phyloP scores from a whole-genome alignment of 2,888 invertebrate genomes.

The Brachycybe producta region DNA sequence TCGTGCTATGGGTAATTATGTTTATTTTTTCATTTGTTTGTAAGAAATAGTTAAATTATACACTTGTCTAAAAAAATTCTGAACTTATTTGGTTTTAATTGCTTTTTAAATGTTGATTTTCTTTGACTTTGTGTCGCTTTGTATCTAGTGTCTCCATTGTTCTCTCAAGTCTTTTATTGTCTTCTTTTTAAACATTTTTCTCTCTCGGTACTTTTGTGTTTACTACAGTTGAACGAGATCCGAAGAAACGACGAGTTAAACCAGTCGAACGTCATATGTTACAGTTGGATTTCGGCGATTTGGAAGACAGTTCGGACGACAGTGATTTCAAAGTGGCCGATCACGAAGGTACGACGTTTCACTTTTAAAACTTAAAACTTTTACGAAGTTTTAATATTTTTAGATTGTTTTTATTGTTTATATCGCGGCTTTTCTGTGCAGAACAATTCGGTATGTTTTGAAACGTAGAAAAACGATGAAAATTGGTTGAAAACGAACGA shows the following conservation, averaged over 20 bases:
- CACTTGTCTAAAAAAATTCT: background rate
- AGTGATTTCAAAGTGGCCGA: conserved; percentile 70
- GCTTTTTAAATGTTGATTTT: background rate
- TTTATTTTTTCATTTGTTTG: too few relatives aligned
- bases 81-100: background rate
- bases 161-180: too few relatives aligned
- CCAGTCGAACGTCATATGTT: conserved; percentile 43
- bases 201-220: too few relatives aligned
- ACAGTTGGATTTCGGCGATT: conserved; percentile 43
- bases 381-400: conserved; percentile 1
- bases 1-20: conserved; percentile 16
- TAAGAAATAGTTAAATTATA: too few relatives aligned
- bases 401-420: background rate
- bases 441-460: background rate
- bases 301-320: conserved; percentile 85
- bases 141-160: too few relatives aligned
- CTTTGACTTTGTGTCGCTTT: too few relatives aligned
- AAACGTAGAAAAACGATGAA: too few relatives aligned
- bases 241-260: conserved; percentile 66
- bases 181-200: too few relatives aligned
- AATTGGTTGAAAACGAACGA: too few relatives aligned
- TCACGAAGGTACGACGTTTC: conserved; percentile 21
- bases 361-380: conserved; percentile 5
- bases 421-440: background rate
- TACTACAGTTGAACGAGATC: conserved; percentile 49